Conservation (phyloP, 2,113 vertebrate species). For the Phodopus roborovskii region DNA sequence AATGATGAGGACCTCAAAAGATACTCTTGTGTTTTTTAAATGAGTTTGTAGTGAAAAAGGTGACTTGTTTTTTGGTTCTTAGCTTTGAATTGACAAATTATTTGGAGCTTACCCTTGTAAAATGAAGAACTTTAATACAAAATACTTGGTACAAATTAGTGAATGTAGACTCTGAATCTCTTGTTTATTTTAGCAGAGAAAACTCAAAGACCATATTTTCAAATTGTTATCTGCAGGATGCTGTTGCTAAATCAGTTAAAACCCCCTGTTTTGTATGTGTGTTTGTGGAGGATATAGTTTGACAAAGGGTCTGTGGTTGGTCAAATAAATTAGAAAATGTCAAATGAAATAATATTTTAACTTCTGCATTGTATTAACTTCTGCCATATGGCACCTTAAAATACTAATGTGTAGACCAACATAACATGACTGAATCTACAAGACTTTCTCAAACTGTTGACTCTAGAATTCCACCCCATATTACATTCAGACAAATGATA, state of each 20-base stretch:
- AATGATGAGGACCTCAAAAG: not conserved
- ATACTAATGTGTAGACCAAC: not conserved
- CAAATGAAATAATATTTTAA: not conserved
- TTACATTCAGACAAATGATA: conserved; percentile 18
- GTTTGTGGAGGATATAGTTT: not conserved
- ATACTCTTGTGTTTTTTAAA: not conserved
- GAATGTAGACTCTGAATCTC: not conserved
- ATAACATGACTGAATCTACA: not conserved
- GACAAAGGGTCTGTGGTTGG: not conserved
- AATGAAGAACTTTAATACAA: conserved; percentile 29
- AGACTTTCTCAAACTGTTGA: not conserved
- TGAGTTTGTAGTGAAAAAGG: not conserved
- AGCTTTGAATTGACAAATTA: conserved; percentile 12
- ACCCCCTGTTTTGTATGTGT: not conserved
- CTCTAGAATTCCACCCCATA: not conserved
- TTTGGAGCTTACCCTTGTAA: conserved; percentile 19
- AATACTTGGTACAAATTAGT: not conserved
- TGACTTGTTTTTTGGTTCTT: not conserved
- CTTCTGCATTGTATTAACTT: not conserved
- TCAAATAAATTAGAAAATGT: conserved; percentile 3
- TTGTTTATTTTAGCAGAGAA: not conserved
- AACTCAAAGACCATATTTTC: not conserved
- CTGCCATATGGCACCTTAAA: not conserved
- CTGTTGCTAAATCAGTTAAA: not conserved
- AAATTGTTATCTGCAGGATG: not conserved